Evolutionary conservation across 2,797 vertebrate species (phyloP), one percentile per base, ranked within the genome.

Genomic region (Microctenopoma lineatum): DNA sequence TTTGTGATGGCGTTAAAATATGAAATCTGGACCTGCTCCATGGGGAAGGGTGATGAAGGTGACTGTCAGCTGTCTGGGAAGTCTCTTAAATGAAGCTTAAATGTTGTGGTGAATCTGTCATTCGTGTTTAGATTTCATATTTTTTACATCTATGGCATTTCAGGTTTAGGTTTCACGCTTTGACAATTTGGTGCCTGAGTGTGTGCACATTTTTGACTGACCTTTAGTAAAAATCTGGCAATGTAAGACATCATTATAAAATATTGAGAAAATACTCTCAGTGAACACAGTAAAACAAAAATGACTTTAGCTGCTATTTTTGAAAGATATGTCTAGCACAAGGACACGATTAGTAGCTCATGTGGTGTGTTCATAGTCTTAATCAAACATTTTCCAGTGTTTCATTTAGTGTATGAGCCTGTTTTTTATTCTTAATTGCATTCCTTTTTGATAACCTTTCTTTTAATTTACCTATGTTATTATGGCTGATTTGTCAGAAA

Each of bases 21-120:
- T 13, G n/a, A 38, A 66, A 83, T 83, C 14, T 86, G 36, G 63
- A 84, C 72, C 78, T 84, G 27, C 42, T 84, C 81, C 59, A 1
- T 15, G 16, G 73, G 71, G 79, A 79, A 34, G 45, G 38, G 27
- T 27, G 52, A 68, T 58, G 53, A 59, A 64, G 56, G 42, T 72
- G 71, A 60, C 50, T 52, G 54, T 67, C 52, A 70, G 1, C 21
- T 69, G 42, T 48, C 42, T 4, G n/a, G 67, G 34, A 59, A 52
- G 59, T 50, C 36, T 46, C 11, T 45, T 15, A 39, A 52, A 65
- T 27, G 2, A 60, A 64, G 58, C 21, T 13, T 13, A 1, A 12
- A 29, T 29, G 5, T 34, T 21, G 11, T 47, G 26, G 2, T 47
- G 32, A 60, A 58, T 29, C 52, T 59, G 18, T 7, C 2, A 11